Evolutionary conservation across 2,113 vertebrate genomes (phyloP).

Genomic region (Callopanchax toddi): DNA sequence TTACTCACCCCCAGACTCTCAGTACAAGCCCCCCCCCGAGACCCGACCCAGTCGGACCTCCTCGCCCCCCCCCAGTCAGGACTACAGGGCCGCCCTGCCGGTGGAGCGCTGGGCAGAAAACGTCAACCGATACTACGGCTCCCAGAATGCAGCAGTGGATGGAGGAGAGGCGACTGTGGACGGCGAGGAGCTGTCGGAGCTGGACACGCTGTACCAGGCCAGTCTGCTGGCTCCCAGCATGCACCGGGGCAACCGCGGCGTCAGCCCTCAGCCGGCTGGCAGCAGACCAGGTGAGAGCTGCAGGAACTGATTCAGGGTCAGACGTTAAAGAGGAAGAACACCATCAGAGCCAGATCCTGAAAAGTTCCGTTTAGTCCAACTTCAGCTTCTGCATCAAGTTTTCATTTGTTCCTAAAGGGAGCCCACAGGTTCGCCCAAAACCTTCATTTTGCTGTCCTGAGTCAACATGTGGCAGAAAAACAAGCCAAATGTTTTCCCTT

Average conservation of each 20-base stretch:
- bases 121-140: slow-evolving; percentile 85
- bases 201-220: slow-evolving; percentile 93
- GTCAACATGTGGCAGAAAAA: too few species aligned
- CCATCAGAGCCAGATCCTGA: too few species aligned
- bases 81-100: slow-evolving; percentile 70
- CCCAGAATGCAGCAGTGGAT: slow-evolving; percentile 64
- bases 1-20: slow-evolving; percentile 7
- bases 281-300: slow-evolving; percentile 60
- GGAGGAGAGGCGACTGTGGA: neutral
- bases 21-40: neutral
- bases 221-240: slow-evolving; percentile 87
- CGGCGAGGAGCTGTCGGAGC: slow-evolving; percentile 86
- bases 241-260: slow-evolving; percentile 54
- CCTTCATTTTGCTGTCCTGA: too few species aligned
- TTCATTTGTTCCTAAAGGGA: too few species aligned
- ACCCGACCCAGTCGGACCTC: neutral
- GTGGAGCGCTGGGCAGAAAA: slow-evolving; percentile 90
- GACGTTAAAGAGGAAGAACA: neutral
- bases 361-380: too few species aligned
- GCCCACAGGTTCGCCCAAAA: too few species aligned
- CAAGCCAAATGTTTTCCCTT: too few species aligned
- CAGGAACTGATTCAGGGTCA: neutral
- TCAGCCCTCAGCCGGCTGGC: slow-evolving; percentile 52
- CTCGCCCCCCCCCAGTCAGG: slow-evolving; percentile 24
- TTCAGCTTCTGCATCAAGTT: too few species aligned